Base-by-base conservation (phyloP, 2,113 vertebrate genomes). In the Xerus inauris region DNA sequence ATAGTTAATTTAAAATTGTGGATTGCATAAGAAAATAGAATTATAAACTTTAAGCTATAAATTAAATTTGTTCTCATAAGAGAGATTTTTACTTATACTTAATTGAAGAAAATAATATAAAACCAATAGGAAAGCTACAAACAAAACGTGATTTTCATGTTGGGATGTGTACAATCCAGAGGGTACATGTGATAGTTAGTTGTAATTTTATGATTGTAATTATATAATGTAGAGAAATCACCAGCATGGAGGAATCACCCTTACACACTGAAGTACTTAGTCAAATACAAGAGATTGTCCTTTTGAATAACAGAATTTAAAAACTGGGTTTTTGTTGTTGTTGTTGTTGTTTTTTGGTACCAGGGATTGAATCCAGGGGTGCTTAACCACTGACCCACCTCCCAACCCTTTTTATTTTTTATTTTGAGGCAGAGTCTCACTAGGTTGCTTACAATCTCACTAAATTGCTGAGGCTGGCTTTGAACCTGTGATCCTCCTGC, bases 1-100 rank as follows among this genome's bases (percentile, higher is more conserved):
- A 94, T 82, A 72, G 32, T 72, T 82, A 94, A 77, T 22, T 51
- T 84, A 84, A 84, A 89, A 38, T 42, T 85, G 73, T 45, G 76
- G 26, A 49, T 6, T 30, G 3, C 35, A 49, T 9, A 93, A 79
- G 40, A 94, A 95, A 82, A 80, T 47, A 5, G 28, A 54, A 92
- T 80, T 73, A 76, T 47, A 72, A n/a, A 71, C 77, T 86, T 72
- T 38, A 76, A 71, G 9, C 16, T 38, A 65, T 93, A 87, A 83
- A 76, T 80, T 64, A 93, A 38, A 51, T 86, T 72, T 65, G 16
- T 80, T 71, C 5, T 9, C 5, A 38, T 90, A 92, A 94, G 38
- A 73, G 38, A 87, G 35, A 40, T 87, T 89, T 86, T 65, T 51
- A 67, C 47, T 45, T 87, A 8, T 28, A 90, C 75, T 76, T 94